These are phyloP conservation scores for Vulpes ferrilata DNA, from an alignment of 2,113 vertebrate species.

Conservation along the genomic window DNA sequence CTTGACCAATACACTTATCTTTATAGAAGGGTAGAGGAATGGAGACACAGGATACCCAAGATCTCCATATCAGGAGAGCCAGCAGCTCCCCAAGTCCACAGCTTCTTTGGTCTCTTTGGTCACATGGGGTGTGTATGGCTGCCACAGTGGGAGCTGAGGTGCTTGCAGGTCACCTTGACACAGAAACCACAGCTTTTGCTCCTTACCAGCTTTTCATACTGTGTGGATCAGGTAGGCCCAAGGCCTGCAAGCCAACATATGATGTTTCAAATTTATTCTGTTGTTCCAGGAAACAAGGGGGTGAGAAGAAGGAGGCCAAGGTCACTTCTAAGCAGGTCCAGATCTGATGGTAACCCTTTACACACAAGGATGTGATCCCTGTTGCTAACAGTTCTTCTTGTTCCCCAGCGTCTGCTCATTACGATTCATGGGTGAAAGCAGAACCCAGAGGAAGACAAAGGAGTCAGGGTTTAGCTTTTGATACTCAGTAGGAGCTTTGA, in stretches of 20 bases:
- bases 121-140: neutral
- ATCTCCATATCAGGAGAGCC: neutral
- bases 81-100: neutral
- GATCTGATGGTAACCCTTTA: neutral
- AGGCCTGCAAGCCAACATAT: neutral
- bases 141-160: neutral
- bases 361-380: neutral
- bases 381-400: neutral
- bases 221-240: neutral
- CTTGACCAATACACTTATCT: neutral
- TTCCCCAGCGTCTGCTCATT: neutral
- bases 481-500: neutral
- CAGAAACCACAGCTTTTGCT: neutral
- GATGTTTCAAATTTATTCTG: neutral
- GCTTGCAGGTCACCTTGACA: neutral
- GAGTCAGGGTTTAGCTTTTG: neutral
- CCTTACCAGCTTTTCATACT: neutral
- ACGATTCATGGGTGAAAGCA: neutral
- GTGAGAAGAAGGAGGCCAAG: neutral
- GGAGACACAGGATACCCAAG: neutral
- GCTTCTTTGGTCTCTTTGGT: neutral
- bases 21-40: neutral
- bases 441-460: neutral
- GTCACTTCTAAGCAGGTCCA: neutral
- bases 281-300: neutral